phyloP scores from a whole-genome alignment of 2,113 vertebrate species.

The Cephalopholis sonnerati region DNA sequence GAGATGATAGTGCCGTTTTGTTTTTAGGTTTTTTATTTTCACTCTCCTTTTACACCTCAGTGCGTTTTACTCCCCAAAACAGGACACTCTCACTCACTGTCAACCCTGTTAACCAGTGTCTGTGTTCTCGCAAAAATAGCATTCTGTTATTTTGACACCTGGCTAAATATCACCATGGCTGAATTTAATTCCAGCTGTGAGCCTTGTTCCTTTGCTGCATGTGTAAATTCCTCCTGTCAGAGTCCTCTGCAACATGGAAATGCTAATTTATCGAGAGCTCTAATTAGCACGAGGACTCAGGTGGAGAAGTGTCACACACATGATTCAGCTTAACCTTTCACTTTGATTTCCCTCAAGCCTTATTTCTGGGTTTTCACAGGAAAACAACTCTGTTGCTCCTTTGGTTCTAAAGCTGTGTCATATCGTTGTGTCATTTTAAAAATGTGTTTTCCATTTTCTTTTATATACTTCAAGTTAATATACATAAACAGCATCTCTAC shows the following conservation, averaged over 20 bases:
- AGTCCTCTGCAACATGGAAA: slow-evolving; percentile 67
- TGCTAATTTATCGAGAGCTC: slow-evolving; percentile 74
- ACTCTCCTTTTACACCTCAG: background rate
- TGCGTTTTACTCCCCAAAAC: slow-evolving; percentile 22
- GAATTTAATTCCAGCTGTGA: slow-evolving; percentile 62
- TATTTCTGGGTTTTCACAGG: slow-evolving; percentile 59
- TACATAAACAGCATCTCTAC: background rate
- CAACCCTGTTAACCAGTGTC: slow-evolving; percentile 45
- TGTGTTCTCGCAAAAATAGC: slow-evolving; percentile 45
- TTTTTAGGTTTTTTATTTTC: background rate
- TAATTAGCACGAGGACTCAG: slow-evolving; percentile 77
- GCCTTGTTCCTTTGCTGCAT: slow-evolving; percentile 56
- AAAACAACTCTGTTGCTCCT: slow-evolving; percentile 55
- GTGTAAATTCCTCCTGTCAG: slow-evolving; percentile 72
- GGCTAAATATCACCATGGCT: slow-evolving; percentile 70
- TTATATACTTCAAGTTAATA: slow-evolving; percentile 3
- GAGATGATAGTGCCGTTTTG: slow-evolving; percentile 27
- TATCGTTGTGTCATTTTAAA: background rate
- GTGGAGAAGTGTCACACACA: slow-evolving; percentile 69
- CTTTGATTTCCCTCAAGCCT: slow-evolving; percentile 80
- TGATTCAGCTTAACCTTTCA: slow-evolving; percentile 78
- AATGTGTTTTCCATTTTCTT: background rate
- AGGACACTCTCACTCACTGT: slow-evolving; percentile 13
- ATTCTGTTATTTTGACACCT: slow-evolving; percentile 73
- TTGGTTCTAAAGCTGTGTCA: slow-evolving; percentile 2